Evolutionary conservation across 2,888 invertebrate genomes (phyloP), one percentile per base, ranked within the genome.

Genomic region (Dioctria linearis): DNA sequence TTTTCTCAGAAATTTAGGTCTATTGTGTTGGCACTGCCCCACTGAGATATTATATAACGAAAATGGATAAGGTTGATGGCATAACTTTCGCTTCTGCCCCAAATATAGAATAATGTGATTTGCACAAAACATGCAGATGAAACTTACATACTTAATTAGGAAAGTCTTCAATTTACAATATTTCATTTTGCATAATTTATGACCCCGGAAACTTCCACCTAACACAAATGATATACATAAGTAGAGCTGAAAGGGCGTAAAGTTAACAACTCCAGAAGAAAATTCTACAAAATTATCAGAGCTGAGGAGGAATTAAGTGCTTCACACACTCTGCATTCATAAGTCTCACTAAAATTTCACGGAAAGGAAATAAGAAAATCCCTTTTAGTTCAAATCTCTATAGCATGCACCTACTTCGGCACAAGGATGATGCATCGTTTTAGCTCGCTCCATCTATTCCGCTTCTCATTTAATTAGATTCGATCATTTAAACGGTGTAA

Each of bases 401-500:
- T 46, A 11, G 11, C 54, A 54, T 54, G 54, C 54, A 54, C 11
- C 25, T 54, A 54, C 4, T 11, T 5, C 46, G 46, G 25, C 25
- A 25, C 25, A 25, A 25, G 25, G 25, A 25, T 1, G n/a, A 65
- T n/a, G 65, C 11, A 51, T 51, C 39, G 51, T 46, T 25, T 25
- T 25, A 25, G 25, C 69, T 5, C 5, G 9, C 37, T 42, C 25
- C 46, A 54, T 11, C 69, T 37, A 9, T 9, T 3, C 49, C 2
- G 43, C 5, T 54, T 51, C 40, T 54, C 54, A 51, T 69, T 39
- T 39, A 54, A 69, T 69, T 54, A 54, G 13, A 69, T 51, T 51
- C 69, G 54, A 54, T 51, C 49, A 69, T 69, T 69, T 69, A 51
- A 69, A 49, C 51, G 37, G n/a, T 69, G 51, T 51, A 11, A 51